phyloP scores from a whole-genome alignment of 2,888 invertebrate species.

The Ctenicera cuprea region DNA sequence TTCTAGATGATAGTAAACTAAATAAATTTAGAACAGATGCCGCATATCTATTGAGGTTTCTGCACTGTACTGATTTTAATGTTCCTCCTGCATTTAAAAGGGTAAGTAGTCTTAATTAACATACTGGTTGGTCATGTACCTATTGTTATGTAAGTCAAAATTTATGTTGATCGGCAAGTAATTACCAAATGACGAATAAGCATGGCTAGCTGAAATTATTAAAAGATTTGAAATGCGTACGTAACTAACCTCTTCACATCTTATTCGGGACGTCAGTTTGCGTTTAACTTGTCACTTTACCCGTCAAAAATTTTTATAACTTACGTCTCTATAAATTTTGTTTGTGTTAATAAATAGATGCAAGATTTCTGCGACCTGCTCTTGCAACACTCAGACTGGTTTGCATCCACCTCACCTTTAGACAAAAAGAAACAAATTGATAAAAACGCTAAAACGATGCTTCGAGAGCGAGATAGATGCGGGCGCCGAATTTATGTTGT shows the following conservation, averaged over 20 bases:
- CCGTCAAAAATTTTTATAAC: too few relatives aligned
- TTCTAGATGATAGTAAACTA: conserved; percentile 61
- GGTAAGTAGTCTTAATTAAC: conserved; percentile 59
- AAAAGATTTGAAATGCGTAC: too few relatives aligned
- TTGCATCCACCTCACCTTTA: conserved; percentile 61
- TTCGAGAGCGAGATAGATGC: conserved; percentile 65
- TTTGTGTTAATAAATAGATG: conserved; percentile 59
- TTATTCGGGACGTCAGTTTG: too few relatives aligned
- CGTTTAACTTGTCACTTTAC: too few relatives aligned
- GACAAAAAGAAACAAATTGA: conserved; percentile 63
- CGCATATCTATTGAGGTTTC: conserved; percentile 65
- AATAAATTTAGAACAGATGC: conserved; percentile 66
- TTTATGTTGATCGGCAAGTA: too few relatives aligned
- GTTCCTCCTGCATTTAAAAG: conserved; percentile 65
- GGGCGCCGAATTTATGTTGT: conserved; percentile 67
- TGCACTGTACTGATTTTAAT: conserved; percentile 66
- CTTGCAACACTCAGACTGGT: conserved; percentile 67
- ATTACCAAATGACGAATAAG: too few relatives aligned
- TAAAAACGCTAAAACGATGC: conserved; percentile 64
- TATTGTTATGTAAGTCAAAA: too few relatives aligned
- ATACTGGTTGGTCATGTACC: neutral
- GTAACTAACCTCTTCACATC: too few relatives aligned
- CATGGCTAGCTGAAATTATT: too few relatives aligned
- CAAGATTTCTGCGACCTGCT: conserved; percentile 65
- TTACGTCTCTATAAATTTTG: too few relatives aligned